Base-by-base conservation (phyloP, 2,113 vertebrate species). In the Anseranas semipalmata region DNA sequence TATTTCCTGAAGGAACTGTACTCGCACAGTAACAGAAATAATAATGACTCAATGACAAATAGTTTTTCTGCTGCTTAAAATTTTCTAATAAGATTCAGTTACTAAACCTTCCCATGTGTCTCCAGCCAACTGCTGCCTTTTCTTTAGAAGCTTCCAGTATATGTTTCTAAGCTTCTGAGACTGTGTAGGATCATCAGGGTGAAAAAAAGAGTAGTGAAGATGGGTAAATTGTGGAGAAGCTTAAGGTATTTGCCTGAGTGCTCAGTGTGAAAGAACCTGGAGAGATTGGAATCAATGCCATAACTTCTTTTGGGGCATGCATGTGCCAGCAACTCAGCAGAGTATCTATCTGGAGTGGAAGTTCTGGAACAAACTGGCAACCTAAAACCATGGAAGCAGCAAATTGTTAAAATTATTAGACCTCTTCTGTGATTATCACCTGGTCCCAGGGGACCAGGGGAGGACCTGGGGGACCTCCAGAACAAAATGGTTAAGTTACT, bases 231-330 rank as follows among this genome's bases (percentile, higher is more conserved):
- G 7, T 43, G 76, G 35, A 56, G 52, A 46, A 70, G 8, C 48
- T 59, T 70, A 65, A 79, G 50, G 24, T 63, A 65, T 2, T 75
- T 88, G 56, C 8, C 4, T 24, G 45, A 30, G n/a, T 33, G 45
- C 20, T 74, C 21, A 11, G 37, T 91, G 89, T 65, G 39, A 30
- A 75, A 55, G 46, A 50, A 85, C 32, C 19, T 33, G 15, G 60
- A 45, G 72, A 52, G 35, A 13, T 8, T 68, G 19, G 35, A 50
- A 2, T 35, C 30, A 0, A 0, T 82, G 39, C 39, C 15, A 15
- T 77, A 50, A 55, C 27, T 12, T n/a, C 20, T 87, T 19, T 15
- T 18, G 33, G 41, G 28, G 50, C 15, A 7, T 20, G 20, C 10
- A n/a, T 5, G 2, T 27, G 9, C 41, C 21, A 20, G 25, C 7